These are phyloP conservation scores for Andricus curvator DNA, from an alignment of 2,888 invertebrate genomes.

Conservation along the genomic window DNA sequence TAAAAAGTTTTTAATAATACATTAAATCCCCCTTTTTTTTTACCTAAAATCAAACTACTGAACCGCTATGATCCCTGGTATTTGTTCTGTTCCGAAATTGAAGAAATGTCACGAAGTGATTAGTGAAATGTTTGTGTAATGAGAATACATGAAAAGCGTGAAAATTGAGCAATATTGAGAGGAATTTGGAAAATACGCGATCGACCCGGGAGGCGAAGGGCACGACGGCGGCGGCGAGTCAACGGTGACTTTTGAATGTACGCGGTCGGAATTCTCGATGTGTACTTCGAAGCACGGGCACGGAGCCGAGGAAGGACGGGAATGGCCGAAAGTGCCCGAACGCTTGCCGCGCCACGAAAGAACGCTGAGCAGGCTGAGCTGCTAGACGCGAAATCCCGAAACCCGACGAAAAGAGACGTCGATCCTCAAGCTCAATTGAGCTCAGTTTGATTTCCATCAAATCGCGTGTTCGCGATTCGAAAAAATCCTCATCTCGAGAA, in stretches of 20 bases:
- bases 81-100: too few species aligned
- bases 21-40: too few species aligned
- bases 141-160: background rate
- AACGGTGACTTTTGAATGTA: constrained; percentile 50
- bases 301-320: constrained; percentile 58
- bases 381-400: constrained; percentile 69
- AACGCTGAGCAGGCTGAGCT: constrained; percentile 67
- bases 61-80: too few species aligned
- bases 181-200: background rate
- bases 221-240: constrained; percentile 39
- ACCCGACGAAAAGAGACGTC: constrained; percentile 54
- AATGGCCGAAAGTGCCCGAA: constrained; percentile 61
- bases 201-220: constrained; percentile 12
- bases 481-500: background rate
- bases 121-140: background rate
- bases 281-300: constrained; percentile 42
- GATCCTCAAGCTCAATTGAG: constrained; percentile 21
- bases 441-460: constrained; percentile 21
- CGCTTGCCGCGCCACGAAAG: constrained; percentile 73
- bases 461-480: background rate
- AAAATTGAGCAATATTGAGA: background rate
- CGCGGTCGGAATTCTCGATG: constrained; percentile 39
- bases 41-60: too few species aligned
- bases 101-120: too few species aligned
- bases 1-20: too few species aligned